A percentile compares a stretch with the other conserved stretches of the same genome.
phyloP scores from a whole-genome alignment of 2,113 vertebrate genomes.

The Otocyon megalotis region DNA sequence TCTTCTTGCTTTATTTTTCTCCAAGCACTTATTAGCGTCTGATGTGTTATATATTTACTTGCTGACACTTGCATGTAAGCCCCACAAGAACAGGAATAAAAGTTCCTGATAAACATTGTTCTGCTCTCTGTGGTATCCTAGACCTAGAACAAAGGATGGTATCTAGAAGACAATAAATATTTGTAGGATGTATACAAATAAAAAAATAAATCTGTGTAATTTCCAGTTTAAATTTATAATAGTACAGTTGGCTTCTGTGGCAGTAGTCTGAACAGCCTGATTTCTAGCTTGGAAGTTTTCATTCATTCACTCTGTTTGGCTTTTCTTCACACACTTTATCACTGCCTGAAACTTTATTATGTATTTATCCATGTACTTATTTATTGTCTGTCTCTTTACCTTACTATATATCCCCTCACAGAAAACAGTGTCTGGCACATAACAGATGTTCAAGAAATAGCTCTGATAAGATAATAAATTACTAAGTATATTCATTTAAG shows the following conservation, averaged over 20 bases:
- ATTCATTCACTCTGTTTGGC: neutral
- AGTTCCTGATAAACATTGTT: slow-evolving; percentile 1
- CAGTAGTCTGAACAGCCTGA: neutral
- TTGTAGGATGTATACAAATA: neutral
- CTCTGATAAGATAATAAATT: neutral
- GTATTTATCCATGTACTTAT: neutral
- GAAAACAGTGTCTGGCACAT: neutral
- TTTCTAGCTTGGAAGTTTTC: neutral
- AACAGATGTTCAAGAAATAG: neutral
- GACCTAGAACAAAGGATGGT: neutral
- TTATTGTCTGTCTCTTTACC: neutral
- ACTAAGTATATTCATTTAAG: neutral
- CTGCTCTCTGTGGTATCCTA: neutral
- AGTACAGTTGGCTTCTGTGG: neutral
- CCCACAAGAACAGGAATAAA: neutral
- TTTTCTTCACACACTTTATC: neutral
- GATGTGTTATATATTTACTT: neutral
- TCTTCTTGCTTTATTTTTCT: slow-evolving; percentile 28
- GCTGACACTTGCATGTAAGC: neutral
- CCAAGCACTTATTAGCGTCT: neutral
- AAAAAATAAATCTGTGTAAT: slow-evolving; percentile 9
- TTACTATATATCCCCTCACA: neutral
- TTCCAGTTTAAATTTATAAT: slow-evolving; percentile 15
- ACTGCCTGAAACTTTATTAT: neutral
- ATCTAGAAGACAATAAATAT: neutral